Evolutionary conservation across 1,140 invertebrate species (phyloP).

Genomic region (Drosophila lini): DNA sequence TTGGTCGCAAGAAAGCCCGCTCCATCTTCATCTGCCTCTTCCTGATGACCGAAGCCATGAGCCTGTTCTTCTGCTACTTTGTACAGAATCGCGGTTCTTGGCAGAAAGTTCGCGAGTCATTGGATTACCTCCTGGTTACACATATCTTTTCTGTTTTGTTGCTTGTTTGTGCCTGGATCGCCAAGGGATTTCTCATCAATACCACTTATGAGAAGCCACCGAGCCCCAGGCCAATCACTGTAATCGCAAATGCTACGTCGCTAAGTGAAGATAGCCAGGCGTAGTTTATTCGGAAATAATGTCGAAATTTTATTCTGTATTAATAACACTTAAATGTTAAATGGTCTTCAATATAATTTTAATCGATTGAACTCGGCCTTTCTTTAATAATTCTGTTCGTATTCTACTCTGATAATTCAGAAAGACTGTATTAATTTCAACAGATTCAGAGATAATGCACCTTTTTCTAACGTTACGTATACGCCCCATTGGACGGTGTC

Average conservation of each 20-base stretch:
- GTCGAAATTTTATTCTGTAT: background rate
- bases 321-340: no score
- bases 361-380: background rate
- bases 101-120: constrained; percentile 94
- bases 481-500: background rate
- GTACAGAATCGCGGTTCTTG: constrained; percentile 95
- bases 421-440: background rate
- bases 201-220: background rate
- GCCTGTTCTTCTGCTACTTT: constrained; percentile 92
- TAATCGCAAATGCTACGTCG: background rate
- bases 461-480: background rate
- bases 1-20: constrained; percentile 60
- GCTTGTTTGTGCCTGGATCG: constrained; percentile 14
- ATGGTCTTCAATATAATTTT: constrained; percentile 2
- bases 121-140: constrained; percentile 60
- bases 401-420: background rate
- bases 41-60: constrained; percentile 90
- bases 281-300: background rate
- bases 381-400: no score
- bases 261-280: constrained; percentile 11
- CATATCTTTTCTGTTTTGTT: constrained; percentile 26
- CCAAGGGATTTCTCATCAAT: constrained; percentile 17
- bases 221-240: background rate
- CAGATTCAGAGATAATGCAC: no score
- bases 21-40: constrained; percentile 89